Evolutionary conservation across 2,113 vertebrate species (phyloP), one percentile per base, ranked within the genome.

Genomic region (Ochotona princeps): DNA sequence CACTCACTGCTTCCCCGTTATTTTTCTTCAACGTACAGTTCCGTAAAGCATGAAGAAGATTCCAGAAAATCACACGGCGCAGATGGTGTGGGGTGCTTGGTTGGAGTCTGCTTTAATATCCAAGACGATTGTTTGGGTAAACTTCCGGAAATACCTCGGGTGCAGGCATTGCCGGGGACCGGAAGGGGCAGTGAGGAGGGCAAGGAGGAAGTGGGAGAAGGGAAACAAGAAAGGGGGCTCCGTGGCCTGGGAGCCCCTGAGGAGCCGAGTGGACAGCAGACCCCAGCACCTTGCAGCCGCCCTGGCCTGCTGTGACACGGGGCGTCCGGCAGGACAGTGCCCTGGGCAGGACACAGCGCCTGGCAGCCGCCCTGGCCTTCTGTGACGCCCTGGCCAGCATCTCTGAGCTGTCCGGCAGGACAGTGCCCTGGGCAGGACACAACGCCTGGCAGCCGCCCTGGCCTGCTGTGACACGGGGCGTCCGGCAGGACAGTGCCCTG

Each of bases 261-360:
- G 35, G 54, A 72, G 28, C 70, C 28, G 11, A 18, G 54, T 14
- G 54, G 54, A 18, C 54, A 14, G 17, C 54, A 26, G 8, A 32
- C 60, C 28, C n/a, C 13, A 4, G 66, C 4, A 30, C 30, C 23
- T 66, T 57, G 21, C 30, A 54, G 26, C 61, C 8, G 0, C 2
- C 3, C 20, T 21, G 1, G 1, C 10, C 30, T 9, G 28, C 25
- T 15, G 2, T 8, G 51, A 66, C 1, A 8, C 49, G 21, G 18
- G 18, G 23, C 23, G 35, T 72, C 21, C 57, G 30, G 3, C 5
- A 2, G 30, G 28, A 57, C 32, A 32, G 12, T 5, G 20, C 21
- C 32, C 38, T 44, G 38, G 38, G 38, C 38, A 44, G 38, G 38
- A 44, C 38, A 44, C 38, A 44, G 38, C 38, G 38, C 38, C 38